Percentiles rank a stretch among this genome's conserved stretches.
phyloP scores from a whole-genome alignment of 23 tunicate genomes.

The Clavelina lepadiformis region DNA sequence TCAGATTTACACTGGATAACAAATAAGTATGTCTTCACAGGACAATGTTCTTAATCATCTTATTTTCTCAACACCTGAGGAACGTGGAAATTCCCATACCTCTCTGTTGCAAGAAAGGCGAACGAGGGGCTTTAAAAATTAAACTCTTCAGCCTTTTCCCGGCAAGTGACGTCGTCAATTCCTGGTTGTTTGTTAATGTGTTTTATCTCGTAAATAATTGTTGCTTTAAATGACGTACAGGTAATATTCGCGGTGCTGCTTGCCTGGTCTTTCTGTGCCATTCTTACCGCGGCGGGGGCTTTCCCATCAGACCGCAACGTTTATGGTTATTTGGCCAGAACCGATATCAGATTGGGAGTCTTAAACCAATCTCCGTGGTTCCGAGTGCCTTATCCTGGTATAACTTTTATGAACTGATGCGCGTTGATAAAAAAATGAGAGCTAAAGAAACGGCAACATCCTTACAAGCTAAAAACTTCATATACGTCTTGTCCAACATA shows the following conservation, averaged over 20 bases:
- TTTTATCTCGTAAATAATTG: neutral
- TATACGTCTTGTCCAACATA: too few relatives aligned
- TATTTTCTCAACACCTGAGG: slow-evolving; percentile 72
- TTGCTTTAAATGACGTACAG: slow-evolving; percentile 10
- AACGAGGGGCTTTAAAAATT: slow-evolving; percentile 7
- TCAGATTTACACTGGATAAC: too few relatives aligned
- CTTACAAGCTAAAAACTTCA: too few relatives aligned
- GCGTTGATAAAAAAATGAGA: too few relatives aligned
- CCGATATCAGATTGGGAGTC: slow-evolving; percentile 56
- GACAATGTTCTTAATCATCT: slow-evolving; percentile 54
- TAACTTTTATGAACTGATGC: too few relatives aligned
- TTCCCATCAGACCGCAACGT: slow-evolving; percentile 32
- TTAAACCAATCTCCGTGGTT: slow-evolving; percentile 69
- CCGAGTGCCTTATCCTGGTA: slow-evolving; percentile 81
- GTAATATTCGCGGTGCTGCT: slow-evolving; percentile 55
- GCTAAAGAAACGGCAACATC: too few relatives aligned
- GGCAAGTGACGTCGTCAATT: slow-evolving; percentile 11
- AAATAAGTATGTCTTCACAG: slow-evolving; percentile 8
- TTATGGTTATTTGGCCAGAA: slow-evolving; percentile 65
- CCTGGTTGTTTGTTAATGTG: neutral
- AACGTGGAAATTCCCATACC: slow-evolving; percentile 52
- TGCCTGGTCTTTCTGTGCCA: slow-evolving; percentile 56
- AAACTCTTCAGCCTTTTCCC: slow-evolving; percentile 65
- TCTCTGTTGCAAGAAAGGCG: slow-evolving; percentile 1
- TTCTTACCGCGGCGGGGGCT: slow-evolving; percentile 65